Conservation (phyloP, 2,113 vertebrate genomes). For the Cairina moschata region DNA sequence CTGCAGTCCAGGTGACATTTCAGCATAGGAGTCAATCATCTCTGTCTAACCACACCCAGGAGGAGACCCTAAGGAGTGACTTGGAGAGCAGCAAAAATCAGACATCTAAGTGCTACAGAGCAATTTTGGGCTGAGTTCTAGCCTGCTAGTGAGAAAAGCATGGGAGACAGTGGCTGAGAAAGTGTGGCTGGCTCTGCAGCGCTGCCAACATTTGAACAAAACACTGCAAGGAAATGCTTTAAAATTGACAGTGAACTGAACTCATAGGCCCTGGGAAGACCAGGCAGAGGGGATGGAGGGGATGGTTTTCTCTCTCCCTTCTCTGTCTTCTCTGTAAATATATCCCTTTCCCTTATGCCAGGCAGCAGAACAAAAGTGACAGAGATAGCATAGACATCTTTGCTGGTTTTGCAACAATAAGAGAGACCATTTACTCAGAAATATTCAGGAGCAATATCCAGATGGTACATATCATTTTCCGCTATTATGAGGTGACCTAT, state of each 20-base stretch:
- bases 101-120: background rate
- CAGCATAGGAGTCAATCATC: background rate
- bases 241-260: slow-evolving; percentile 4
- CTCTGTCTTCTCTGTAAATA: background rate
- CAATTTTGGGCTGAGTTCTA: background rate
- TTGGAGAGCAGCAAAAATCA: background rate
- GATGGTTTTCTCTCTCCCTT: background rate
- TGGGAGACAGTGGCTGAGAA: background rate
- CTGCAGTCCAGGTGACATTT: background rate
- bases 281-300: background rate
- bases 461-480: slow-evolving; percentile 42
- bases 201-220: accelerated
- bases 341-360: background rate
- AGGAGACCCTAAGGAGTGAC: background rate
- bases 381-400: slow-evolving; percentile 11
- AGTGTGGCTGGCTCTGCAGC: background rate
- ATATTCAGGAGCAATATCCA: slow-evolving; percentile 26
- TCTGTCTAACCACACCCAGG: background rate
- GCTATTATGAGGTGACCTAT: slow-evolving; percentile 9
- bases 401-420: slow-evolving; percentile 9
- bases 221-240: background rate
- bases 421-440: slow-evolving; percentile 11
- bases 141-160: background rate
- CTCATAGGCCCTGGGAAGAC: background rate
- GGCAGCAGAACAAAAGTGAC: slow-evolving; percentile 7